Base-by-base conservation (phyloP, 2,113 vertebrate genomes). In the Falco punctatus region DNA sequence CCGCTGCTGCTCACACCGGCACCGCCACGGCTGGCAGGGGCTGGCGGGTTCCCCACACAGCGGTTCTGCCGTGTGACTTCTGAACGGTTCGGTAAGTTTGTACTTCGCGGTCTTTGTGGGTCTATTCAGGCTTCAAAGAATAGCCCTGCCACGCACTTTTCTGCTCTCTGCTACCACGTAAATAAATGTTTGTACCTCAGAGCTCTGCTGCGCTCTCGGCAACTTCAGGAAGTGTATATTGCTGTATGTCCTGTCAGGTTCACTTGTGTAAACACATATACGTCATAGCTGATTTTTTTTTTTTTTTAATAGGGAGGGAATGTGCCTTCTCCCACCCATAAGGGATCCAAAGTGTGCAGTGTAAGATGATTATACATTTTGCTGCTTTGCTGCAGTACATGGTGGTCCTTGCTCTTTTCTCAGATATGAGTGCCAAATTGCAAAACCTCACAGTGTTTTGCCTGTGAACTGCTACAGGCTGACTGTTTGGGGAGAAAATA, bases 21-120 rank as follows among this genome's bases (percentile, higher is more conserved):
- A 1, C 44, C 2, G 75, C 71, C 48, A 2, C 15, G 3, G 71
- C 78, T 7, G 52, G 59, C 75, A 28, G 3, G 52, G 3, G 16
- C 69, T 18, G 9, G 52, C 46, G 0, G 51, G 10, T 22, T 27
- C 33, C 62, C 12, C 42, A 2, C 35, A 1, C 33, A 1, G 2
- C 65, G 1, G 13, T 9, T 26, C 55, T 4, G 49, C 40, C 1
- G 16, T 0, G 14, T 0, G 4, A 10, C 26, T 40, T 27, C 73
- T 4, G 4, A 49, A 10, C 5, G 0, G 3, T 5, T 5, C 1
- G 38, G n/a, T 7, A 58, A 51, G 15, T 22, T 81, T 21, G 0
- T 14, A 4, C 32, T 8, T 22, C 13, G 0, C 23, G 2, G 32
- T 6, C 80, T 27, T 59, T 19, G 19, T 9, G 27, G 46, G 1